Conservation (phyloP, 1,140 invertebrate species). For the Leptonema lineaticorne region DNA sequence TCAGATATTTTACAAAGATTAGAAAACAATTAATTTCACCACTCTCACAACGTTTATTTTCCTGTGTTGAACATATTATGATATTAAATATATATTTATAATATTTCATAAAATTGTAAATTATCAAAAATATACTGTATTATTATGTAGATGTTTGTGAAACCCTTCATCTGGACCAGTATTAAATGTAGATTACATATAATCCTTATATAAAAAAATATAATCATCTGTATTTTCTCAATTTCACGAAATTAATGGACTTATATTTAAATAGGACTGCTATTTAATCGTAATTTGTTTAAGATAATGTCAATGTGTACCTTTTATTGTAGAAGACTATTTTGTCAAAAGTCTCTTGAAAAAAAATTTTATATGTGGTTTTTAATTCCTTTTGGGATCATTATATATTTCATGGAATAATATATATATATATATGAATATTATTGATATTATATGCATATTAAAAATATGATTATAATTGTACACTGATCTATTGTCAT, state of each 20-base stretch:
- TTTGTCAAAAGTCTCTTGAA: conserved; percentile 16
- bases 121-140: neutral
- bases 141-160: neutral
- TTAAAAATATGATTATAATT: too few relatives aligned
- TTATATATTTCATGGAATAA: conserved; percentile 2
- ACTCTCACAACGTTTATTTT: too few relatives aligned
- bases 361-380: conserved; percentile 34
- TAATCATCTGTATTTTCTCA: neutral
- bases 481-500: conserved; percentile 8
- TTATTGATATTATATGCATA: neutral
- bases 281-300: conserved; percentile 17
- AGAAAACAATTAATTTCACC: too few relatives aligned
- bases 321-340: conserved; percentile 26
- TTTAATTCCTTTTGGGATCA: conserved; percentile 31
- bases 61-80: too few relatives aligned
- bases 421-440: conserved; percentile 7
- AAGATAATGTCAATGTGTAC: conserved; percentile 28
- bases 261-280: conserved; percentile 14
- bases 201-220: neutral
- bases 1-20: too few relatives aligned
- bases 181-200: neutral
- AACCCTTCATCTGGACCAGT: conserved; percentile 15
- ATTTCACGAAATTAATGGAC: neutral
- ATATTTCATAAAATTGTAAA: too few relatives aligned
- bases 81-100: too few relatives aligned